These are phyloP conservation scores for Ariolimax columbianus DNA, from an alignment of 2,888 invertebrate species.

Conservation along the genomic window DNA sequence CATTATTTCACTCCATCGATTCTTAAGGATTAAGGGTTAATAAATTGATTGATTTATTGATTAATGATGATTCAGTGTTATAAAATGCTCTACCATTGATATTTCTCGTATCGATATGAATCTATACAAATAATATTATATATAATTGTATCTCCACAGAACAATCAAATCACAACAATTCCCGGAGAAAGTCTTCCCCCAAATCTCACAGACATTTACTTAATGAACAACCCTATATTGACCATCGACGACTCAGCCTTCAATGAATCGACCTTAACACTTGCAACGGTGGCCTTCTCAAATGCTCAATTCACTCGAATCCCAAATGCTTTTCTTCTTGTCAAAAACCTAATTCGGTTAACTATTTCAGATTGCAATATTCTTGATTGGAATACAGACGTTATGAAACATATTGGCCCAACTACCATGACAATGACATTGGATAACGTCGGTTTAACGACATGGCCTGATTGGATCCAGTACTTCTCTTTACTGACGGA, in stretches of 20 bases:
- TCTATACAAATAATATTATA: no score
- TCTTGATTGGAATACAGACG: constrained; percentile 4
- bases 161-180: constrained; percentile 1
- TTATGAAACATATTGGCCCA: not conserved
- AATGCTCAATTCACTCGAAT: not conserved
- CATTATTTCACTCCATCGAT: no score
- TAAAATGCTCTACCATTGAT: no score
- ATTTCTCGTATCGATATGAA: no score
- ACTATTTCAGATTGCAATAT: not conserved
- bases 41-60: no score
- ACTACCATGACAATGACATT: not conserved
- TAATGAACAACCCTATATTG: not conserved
- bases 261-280: not conserved
- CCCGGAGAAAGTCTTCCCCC: not conserved
- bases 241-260: not conserved
- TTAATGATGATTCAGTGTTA: no score
- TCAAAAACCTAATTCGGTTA: not conserved
- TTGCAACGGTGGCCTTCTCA: not conserved
- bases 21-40: no score
- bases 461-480: constrained; percentile 23
- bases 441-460: not conserved
- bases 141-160: not conserved
- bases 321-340: not conserved
- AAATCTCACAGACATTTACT: not conserved
- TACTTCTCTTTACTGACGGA: not conserved